Base-by-base conservation (phyloP, 2,113 vertebrate species). In the Ariopsis seemanni region DNA sequence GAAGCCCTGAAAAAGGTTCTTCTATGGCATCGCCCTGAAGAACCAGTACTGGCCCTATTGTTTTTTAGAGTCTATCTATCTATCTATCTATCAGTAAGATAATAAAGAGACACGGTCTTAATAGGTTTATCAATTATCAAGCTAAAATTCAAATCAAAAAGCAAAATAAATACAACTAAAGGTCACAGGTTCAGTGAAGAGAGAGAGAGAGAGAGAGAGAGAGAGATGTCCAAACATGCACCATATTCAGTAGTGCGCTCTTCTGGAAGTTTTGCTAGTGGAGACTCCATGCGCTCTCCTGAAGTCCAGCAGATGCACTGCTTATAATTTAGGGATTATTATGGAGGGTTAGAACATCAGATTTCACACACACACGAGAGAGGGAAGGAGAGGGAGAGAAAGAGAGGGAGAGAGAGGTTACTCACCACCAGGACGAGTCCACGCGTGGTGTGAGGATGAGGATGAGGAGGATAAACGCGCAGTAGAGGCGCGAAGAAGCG, bases 381-480 rank as follows among this genome's bases (percentile, higher is more conserved):
- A 63, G 18, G 14, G 34, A 50, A 11, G 65, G 18, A 25, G 34
- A 50, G 20, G 65, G 62, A 67, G 14, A 67, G 57, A 62, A 84
- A 85, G 58, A 65, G 55, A 75, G n/a, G 89, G 86, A 88, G 77
- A 85, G 86, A 42, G 20, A 65, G 82, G 17, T 15, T 82, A 95
- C 97, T 98, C 91, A 99, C 98, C 98, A 99, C 98, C 98, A 99
- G 78, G 97, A 98, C 75, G 97, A 96, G 89, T 98, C 97, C 86
- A 96, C 97, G 87, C 96, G 94, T 89, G 97, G 97, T 84, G 97
- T 97, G 86, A 98, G 94, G 88, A 96, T 94, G 90, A 99, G 96
- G 91, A 99, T 94, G 84, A 98, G 94, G 89, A 98, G 88, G 90
- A 96, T 89, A 91, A 96, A 94, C 75, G 95, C 95, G 83, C 95